A percentile compares a stretch with the other conserved stretches of the same genome.
These are phyloP conservation scores for Steinernema hermaphroditum DNA, from an alignment of 2,888 invertebrate genomes.

Conservation along the genomic window DNA sequence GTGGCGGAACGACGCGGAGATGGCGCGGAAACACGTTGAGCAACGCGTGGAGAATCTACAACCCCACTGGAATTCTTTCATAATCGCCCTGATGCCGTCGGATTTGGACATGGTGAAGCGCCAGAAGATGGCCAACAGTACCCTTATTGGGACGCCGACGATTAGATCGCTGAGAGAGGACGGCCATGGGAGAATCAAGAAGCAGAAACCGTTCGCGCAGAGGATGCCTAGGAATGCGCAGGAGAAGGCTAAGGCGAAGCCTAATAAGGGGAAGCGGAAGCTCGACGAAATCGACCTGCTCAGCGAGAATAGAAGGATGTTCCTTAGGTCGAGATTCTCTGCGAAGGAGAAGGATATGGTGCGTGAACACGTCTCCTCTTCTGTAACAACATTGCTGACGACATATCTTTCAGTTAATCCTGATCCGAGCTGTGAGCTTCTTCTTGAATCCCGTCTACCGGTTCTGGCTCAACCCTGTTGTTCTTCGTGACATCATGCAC, in stretches of 20 bases:
- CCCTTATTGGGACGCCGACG: neutral
- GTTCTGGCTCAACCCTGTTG: conserved; percentile 64
- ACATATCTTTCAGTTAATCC: conserved; percentile 44
- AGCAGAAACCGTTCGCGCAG: neutral
- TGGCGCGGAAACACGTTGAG: conserved; percentile 34
- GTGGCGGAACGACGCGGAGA: conserved; percentile 39
- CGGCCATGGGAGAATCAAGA: conserved; percentile 19
- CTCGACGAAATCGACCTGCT: conserved; percentile 53
- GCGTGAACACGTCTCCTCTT: neutral
- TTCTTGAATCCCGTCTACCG: conserved; percentile 64
- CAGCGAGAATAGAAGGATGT: conserved; percentile 47
- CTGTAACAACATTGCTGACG: neutral
- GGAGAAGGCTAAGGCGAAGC: conserved; percentile 14
- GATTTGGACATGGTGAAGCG: conserved; percentile 47
- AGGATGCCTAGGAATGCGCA: neutral
- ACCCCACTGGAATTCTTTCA: conserved; percentile 54
- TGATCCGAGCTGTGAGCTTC: conserved; percentile 63
- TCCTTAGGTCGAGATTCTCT: conserved; percentile 51
- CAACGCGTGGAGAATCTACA: conserved; percentile 44
- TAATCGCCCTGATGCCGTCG: conserved; percentile 47
- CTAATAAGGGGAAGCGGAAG: conserved; percentile 43
- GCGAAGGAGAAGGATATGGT: conserved; percentile 58
- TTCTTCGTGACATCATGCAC: conserved; percentile 64
- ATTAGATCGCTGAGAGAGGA: neutral
- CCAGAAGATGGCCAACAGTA: conserved; percentile 12